Conservation (phyloP, 2,113 vertebrate genomes). For the Strix uralensis region DNA sequence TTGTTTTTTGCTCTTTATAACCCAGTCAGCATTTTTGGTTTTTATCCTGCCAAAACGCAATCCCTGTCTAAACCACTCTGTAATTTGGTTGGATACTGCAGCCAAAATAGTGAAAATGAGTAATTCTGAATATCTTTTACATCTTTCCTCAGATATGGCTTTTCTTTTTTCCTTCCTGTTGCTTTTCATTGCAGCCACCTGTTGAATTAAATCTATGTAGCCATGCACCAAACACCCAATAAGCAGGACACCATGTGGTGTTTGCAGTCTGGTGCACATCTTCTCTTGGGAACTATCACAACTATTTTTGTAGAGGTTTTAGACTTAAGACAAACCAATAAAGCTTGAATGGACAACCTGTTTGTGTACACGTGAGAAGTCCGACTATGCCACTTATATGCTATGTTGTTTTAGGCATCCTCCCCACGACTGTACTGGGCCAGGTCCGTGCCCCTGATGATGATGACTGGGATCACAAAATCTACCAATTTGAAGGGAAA, state of each 20-base stretch:
- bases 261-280: neutral
- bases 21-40: neutral
- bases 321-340: neutral
- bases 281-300: neutral
- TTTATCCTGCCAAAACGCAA: neutral
- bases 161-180: neutral
- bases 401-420: conserved; percentile 72
- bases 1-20: neutral
- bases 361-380: neutral
- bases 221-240: neutral
- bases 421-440: conserved; percentile 79
- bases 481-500: conserved; percentile 84
- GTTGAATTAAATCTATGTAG: neutral
- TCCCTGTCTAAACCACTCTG: neutral
- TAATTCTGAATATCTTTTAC: neutral
- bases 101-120: neutral
- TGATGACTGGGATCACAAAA: conserved; percentile 88
- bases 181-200: neutral
- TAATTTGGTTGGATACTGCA: neutral
- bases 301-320: neutral
- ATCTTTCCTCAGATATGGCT: neutral
- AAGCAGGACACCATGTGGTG: neutral
- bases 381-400: neutral
- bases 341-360: neutral
- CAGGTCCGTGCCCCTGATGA: conserved; percentile 82